Percentiles rank a stretch among this genome's conserved stretches.
phyloP scores from a whole-genome alignment of 2,113 vertebrate species.

The Pterophyllum scalare region DNA sequence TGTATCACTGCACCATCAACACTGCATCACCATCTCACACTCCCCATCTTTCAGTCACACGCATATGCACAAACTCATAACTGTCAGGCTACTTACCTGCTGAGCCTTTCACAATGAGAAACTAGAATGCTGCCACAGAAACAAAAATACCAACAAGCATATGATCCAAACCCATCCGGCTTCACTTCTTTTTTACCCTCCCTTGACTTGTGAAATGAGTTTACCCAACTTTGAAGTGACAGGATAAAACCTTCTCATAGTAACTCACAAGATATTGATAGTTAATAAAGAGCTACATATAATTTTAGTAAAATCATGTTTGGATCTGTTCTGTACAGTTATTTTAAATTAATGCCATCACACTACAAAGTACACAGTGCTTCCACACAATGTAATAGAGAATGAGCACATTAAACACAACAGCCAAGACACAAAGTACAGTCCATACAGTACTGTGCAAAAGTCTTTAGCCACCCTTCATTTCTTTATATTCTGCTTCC shows the following conservation, averaged over 20 bases:
- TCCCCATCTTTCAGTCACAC: not conserved
- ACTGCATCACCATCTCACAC: slow-evolving; percentile 11
- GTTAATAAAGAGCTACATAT: not conserved
- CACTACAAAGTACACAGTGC: not conserved
- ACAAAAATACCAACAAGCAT: not conserved
- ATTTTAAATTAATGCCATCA: not conserved
- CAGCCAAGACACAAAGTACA: too few relatives aligned
- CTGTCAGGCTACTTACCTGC: slow-evolving; percentile 15
- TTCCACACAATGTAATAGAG: not conserved
- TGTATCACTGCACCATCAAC: slow-evolving; percentile 13
- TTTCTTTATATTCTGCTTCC: not conserved
- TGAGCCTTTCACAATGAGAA: slow-evolving; percentile 29
- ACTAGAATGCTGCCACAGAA: slow-evolving; percentile 9
- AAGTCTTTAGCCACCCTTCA: not conserved
- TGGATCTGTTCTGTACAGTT: not conserved
- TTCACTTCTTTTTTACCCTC: not conserved
- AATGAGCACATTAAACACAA: not conserved
- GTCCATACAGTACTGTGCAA: not conserved
- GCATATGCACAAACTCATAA: slow-evolving; percentile 17
- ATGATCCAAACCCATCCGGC: not conserved
- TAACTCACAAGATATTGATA: not conserved
- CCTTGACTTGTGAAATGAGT: slow-evolving; percentile 43
- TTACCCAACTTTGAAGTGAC: slow-evolving; percentile 12
- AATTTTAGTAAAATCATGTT: not conserved
- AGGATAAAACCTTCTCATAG: not conserved